These are phyloP conservation scores for Diarsia dahlii DNA, from an alignment of 2,888 invertebrate species.

Conservation along the genomic window DNA sequence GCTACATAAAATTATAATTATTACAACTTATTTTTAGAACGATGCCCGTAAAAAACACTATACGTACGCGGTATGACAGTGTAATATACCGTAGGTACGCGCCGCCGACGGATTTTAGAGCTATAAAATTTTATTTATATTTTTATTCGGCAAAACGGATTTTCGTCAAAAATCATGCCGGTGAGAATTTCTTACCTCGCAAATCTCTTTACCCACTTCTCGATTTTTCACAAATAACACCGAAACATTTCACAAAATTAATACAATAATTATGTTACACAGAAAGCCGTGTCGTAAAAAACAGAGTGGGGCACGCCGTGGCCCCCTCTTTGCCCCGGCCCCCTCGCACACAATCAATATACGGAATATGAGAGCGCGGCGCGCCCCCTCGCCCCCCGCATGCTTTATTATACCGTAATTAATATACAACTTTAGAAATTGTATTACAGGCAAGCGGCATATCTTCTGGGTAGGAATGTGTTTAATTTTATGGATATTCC, in stretches of 20 bases:
- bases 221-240: slow-evolving; percentile 90
- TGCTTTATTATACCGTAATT: slow-evolving; percentile 91
- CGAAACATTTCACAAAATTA: slow-evolving; percentile 91
- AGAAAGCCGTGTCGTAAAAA: slow-evolving; percentile 91
- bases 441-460: slow-evolving; percentile 81
- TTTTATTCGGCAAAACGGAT: slow-evolving; percentile 80
- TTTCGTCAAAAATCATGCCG: slow-evolving; percentile 81
- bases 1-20: slow-evolving; percentile 91
- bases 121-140: slow-evolving; percentile 88
- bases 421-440: slow-evolving; percentile 90
- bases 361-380: slow-evolving; percentile 91
- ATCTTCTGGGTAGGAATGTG: slow-evolving; percentile 70
- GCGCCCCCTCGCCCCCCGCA: slow-evolving; percentile 90
- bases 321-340: slow-evolving; percentile 90
- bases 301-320: slow-evolving; percentile 91
- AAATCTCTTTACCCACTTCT: slow-evolving; percentile 86
- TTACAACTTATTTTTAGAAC: slow-evolving; percentile 91
- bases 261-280: slow-evolving; percentile 91
- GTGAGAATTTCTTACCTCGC: slow-evolving; percentile 86
- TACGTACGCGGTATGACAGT: slow-evolving; percentile 91
- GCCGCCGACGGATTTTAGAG: slow-evolving; percentile 89
- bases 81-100: slow-evolving; percentile 90
- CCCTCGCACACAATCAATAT: slow-evolving; percentile 91
- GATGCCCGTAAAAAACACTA: slow-evolving; percentile 91
- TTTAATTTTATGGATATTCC: slow-evolving; percentile 58